Evolutionary conservation across 2,797 vertebrate genomes (phyloP).

Genomic region (Pipistrellus pygmaeus): DNA sequence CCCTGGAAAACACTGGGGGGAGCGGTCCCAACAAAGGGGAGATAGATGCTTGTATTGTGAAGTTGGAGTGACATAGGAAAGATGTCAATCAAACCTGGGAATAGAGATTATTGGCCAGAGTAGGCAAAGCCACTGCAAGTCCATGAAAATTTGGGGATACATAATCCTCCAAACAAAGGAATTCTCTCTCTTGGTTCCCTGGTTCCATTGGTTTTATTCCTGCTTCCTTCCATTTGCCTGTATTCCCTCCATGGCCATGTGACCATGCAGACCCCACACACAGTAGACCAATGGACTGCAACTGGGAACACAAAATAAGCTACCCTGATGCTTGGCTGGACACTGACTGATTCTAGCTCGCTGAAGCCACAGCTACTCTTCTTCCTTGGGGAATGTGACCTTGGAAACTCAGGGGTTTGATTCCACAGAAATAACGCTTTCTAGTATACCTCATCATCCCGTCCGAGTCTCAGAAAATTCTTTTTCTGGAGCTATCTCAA

Average conservation of each 20-base stretch:
- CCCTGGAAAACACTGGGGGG: neutral
- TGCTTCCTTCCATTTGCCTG: neutral
- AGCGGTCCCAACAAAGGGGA: neutral
- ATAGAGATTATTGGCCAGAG: neutral
- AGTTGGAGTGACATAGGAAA: neutral
- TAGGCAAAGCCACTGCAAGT: neutral
- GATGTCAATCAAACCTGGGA: neutral
- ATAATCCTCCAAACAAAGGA: neutral
- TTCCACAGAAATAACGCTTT: neutral
- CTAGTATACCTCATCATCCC: neutral
- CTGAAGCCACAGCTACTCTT: neutral
- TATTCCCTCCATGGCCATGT: neutral
- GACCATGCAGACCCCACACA: neutral
- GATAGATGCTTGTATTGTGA: neutral
- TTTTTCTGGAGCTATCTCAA: neutral
- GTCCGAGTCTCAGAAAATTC: neutral
- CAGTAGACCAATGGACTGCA: neutral
- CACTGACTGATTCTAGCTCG: neutral
- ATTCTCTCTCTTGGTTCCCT: neutral
- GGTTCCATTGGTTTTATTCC: neutral
- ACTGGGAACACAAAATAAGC: neutral
- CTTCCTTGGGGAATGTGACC: neutral
- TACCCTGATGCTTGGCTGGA: neutral
- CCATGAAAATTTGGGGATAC: neutral
- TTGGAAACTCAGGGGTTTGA: neutral